Evolutionary conservation across 2,113 vertebrate genomes (phyloP).

Genomic region (Dasyprocta punctata): DNA sequence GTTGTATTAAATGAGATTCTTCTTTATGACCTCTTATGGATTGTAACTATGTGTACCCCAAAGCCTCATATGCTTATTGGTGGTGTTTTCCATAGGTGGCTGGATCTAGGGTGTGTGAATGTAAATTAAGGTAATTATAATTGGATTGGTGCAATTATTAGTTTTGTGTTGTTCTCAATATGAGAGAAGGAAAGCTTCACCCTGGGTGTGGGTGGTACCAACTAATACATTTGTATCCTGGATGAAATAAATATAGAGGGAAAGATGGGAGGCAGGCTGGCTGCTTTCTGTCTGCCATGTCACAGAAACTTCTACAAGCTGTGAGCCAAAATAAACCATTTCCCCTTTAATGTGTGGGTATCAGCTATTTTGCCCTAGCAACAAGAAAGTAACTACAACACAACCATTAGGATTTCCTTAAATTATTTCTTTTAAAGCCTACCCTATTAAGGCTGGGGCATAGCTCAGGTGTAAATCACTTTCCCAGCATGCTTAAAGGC

Average conservation of each 20-base stretch:
- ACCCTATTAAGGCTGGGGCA: neutral
- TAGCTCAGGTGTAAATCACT: neutral
- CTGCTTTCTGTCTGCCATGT: neutral
- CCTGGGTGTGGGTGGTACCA: neutral
- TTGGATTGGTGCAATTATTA: neutral
- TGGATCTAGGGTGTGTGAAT: neutral
- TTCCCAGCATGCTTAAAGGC: accelerated
- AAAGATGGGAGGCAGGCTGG: neutral
- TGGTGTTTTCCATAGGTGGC: neutral
- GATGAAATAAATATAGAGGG: neutral
- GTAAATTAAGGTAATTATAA: neutral
- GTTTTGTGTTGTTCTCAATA: neutral
- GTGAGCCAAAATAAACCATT: neutral
- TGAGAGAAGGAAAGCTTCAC: neutral
- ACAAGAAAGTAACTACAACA: neutral
- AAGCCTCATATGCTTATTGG: neutral
- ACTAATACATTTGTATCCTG: neutral
- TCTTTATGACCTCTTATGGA: neutral
- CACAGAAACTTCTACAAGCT: neutral
- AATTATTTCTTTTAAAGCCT: neutral
- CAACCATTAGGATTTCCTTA: neutral
- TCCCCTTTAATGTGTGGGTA: neutral
- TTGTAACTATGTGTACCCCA: neutral
- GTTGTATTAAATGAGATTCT: neutral
- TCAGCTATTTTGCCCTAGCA: neutral